These are phyloP conservation scores for Leuciscus idus DNA, from an alignment of 2,113 vertebrate species.

Conservation along the genomic window DNA sequence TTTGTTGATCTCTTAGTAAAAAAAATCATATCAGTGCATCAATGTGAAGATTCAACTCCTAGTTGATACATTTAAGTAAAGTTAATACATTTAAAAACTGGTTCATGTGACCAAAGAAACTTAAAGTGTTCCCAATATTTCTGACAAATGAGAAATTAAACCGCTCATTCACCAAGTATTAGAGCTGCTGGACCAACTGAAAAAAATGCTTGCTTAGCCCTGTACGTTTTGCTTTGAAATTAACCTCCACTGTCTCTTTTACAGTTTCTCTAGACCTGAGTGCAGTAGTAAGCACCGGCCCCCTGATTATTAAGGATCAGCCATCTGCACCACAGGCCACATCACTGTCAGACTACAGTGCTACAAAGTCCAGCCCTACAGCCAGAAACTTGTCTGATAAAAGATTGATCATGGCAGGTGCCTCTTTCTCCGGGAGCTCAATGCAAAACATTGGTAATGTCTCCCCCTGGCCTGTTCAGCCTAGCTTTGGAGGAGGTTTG, in stretches of 20 bases:
- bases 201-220: too few species aligned
- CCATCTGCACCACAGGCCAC: neutral
- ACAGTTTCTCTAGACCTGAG: constrained; percentile 54
- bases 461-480: neutral
- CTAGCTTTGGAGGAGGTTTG: constrained; percentile 28
- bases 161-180: too few species aligned
- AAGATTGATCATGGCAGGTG: neutral
- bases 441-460: neutral
- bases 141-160: neutral
- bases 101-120: too few species aligned
- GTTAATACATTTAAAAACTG: too few species aligned
- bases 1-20: too few species aligned
- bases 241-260: neutral
- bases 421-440: neutral
- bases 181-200: too few species aligned
- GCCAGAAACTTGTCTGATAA: neutral
- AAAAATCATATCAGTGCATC: too few species aligned
- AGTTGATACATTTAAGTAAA: too few species aligned
- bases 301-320: constrained; percentile 54
- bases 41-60: too few species aligned
- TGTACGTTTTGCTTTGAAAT: too few species aligned
- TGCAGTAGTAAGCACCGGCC: constrained; percentile 59
- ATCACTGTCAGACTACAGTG: neutral
- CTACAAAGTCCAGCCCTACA: neutral
- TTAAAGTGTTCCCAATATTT: neutral